Conservation (phyloP, 1,140 invertebrate species). For the Drosophila tristis region DNA sequence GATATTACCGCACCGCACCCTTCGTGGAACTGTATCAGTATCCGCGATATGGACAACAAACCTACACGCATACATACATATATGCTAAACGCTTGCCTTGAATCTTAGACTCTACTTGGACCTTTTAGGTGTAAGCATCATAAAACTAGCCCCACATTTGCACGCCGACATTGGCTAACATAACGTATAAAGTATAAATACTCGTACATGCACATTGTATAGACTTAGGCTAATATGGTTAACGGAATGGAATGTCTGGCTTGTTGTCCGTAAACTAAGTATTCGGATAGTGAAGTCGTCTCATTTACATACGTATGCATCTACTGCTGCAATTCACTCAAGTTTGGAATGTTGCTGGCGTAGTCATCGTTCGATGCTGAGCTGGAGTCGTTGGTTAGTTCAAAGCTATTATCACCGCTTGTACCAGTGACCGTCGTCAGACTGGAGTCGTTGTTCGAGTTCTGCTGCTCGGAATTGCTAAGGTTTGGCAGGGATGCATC, state of each 20-base stretch:
- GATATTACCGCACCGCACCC: constrained; percentile 27
- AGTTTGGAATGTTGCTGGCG: constrained; percentile 69
- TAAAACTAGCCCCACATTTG: constrained; percentile 25
- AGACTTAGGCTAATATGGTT: constrained; percentile 32
- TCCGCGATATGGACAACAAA: constrained; percentile 29
- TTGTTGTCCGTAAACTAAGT: constrained; percentile 3
- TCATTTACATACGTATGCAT: constrained; percentile 23
- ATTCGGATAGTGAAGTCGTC: constrained; percentile 16
- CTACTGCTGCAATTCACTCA: constrained; percentile 62
- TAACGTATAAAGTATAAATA: constrained; percentile 9
- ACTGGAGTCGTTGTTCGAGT: constrained; percentile 80
- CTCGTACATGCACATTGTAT: constrained; percentile 21
- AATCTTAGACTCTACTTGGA: constrained; percentile 52
- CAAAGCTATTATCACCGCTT: constrained; percentile 82
- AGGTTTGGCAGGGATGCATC: constrained; percentile 71
- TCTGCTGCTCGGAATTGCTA: constrained; percentile 69
- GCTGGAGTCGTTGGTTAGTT: constrained; percentile 78
- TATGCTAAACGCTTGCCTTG: constrained; percentile 30
- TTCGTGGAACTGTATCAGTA: constrained; percentile 37
- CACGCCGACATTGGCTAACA: constrained; percentile 23
- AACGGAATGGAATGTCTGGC: constrained; percentile 69
- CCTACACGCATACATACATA: constrained; percentile 2
- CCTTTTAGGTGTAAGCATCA: constrained; percentile 23
- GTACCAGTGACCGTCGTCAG: constrained; percentile 78
- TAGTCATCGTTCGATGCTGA: constrained; percentile 75